phyloP scores from a whole-genome alignment of 2,113 vertebrate species.

The Corvus hawaiiensis region DNA sequence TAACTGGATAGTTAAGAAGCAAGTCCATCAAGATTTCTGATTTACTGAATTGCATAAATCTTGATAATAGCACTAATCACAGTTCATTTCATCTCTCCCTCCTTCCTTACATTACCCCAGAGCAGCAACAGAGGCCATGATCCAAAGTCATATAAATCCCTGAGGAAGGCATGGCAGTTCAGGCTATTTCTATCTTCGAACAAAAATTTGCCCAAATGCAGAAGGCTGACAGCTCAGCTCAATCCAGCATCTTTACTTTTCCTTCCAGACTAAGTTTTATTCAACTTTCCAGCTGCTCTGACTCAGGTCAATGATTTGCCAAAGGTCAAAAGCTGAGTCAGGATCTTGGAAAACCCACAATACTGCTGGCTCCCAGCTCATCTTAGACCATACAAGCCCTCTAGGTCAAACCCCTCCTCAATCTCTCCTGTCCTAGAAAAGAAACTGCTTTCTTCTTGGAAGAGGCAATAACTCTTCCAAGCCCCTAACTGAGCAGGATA shows the following conservation, averaged over 20 bases:
- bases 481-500: neutral
- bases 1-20: neutral
- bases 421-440: neutral
- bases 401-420: neutral
- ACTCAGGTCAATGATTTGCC: constrained; percentile 40
- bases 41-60: neutral
- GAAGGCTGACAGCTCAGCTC: neutral
- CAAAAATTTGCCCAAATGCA: constrained; percentile 2
- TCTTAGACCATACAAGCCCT: neutral
- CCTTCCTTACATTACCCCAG: neutral
- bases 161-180: neutral
- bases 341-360: constrained; percentile 27
- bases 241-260: neutral
- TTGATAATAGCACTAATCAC: neutral
- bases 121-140: neutral
- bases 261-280: neutral
- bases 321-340: constrained; percentile 56
- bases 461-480: constrained; percentile 12
- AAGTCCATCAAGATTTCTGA: neutral
- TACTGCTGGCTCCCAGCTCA: neutral
- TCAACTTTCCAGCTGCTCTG: constrained; percentile 44
- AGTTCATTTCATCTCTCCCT: neutral
- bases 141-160: neutral
- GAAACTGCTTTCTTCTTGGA: neutral
- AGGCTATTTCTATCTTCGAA: neutral